Conservation (phyloP, 2,113 vertebrate genomes). For the Rhinoptilus africanus region DNA sequence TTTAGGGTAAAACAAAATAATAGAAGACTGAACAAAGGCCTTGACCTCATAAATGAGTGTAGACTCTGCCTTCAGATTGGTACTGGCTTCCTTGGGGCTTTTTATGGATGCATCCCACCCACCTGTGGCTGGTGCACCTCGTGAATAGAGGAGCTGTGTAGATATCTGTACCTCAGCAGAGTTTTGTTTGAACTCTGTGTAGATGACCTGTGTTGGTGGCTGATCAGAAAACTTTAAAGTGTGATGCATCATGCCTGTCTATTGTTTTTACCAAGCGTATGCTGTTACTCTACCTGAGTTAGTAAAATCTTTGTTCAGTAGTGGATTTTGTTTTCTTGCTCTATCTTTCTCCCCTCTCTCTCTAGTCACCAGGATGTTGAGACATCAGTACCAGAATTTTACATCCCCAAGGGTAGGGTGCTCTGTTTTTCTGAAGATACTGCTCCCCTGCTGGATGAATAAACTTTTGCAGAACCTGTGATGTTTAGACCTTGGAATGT, state of each 20-base stretch:
- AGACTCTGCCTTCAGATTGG: background rate
- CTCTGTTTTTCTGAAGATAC: background rate
- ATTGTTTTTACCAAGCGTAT: background rate
- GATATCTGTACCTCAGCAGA: background rate
- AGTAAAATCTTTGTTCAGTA: background rate
- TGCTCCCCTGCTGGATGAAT: background rate
- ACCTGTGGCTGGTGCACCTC: background rate
- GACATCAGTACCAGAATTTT: background rate
- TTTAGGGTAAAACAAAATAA: background rate
- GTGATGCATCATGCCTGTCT: background rate
- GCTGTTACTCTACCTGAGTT: background rate
- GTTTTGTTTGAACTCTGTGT: background rate
- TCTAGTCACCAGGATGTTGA: background rate
- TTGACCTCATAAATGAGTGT: fast-evolving
- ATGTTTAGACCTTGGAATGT: background rate
- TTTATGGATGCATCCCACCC: fast-evolving
- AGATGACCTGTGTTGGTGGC: background rate
- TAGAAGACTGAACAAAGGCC: background rate
- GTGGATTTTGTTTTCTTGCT: background rate
- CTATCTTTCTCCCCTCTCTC: background rate
- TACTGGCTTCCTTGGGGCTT: background rate
- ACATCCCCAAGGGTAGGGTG: background rate
- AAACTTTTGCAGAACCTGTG: background rate
- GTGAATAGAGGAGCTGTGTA: fast-evolving
- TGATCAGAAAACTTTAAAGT: background rate